Percentiles rank a stretch among this genome's conserved stretches.
phyloP scores from a whole-genome alignment of 2,888 invertebrate genomes.

The Phania funesta region DNA sequence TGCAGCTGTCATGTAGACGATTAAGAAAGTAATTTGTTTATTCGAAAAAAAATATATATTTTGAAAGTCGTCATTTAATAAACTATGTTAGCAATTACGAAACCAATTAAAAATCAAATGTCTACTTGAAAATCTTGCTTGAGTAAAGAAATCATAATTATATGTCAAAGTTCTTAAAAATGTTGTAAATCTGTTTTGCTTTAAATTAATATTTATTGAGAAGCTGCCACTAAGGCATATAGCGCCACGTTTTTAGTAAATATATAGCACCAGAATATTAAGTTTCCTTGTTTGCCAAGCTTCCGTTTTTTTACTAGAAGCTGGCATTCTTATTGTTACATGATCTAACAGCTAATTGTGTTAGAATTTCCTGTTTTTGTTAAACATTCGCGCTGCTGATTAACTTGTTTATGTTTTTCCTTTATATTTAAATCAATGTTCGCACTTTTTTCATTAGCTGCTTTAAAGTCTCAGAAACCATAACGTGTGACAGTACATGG shows the following conservation, averaged over 20 bases:
- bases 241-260: background rate
- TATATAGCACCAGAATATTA: constrained; percentile 28
- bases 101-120: constrained; percentile 32
- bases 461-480: constrained; percentile 31
- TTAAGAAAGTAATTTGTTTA: background rate
- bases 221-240: background rate
- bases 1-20: constrained; percentile 44
- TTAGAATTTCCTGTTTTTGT: constrained; percentile 47
- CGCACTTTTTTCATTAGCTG: background rate
- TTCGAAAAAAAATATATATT: constrained; percentile 5
- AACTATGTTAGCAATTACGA: constrained; percentile 9
- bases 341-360: constrained; percentile 55
- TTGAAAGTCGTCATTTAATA: background rate
- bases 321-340: constrained; percentile 33
- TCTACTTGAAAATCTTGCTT: background rate
- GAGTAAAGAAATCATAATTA: background rate
- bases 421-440: background rate
- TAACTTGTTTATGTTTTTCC: constrained; percentile 28
- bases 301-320: constrained; percentile 37
- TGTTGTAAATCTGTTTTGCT: background rate
- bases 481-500: constrained; percentile 36
- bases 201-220: background rate
- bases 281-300: constrained; percentile 13
- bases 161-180: background rate
- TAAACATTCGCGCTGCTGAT: background rate